Base-by-base conservation (phyloP, 2,113 vertebrate genomes). In the Tragelaphus strepsiceros region DNA sequence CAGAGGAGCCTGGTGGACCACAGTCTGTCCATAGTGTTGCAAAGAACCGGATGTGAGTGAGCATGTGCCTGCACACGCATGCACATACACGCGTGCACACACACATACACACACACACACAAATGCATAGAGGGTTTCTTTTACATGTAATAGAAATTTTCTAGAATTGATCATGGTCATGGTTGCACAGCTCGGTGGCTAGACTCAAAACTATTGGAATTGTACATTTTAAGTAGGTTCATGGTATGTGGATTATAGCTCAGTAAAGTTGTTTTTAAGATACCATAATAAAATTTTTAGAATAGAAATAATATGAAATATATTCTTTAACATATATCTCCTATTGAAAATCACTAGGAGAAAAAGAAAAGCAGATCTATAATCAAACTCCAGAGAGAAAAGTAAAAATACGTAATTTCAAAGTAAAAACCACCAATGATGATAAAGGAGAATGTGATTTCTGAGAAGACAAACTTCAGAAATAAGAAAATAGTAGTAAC, bases 211-310 rank as follows among this genome's bases (percentile, higher is more conserved):
- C 10, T 61, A 22, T 53, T 93, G 12, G 12, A 88, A 59, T 32
- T 64, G 10, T 46, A 39, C 15, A n/a, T 1, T 92, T 77, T 78
- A 51, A 90, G 21, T 67, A 53, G 35, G 6, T 11, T 0, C 64
- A 32, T 90, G 39, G 3, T 64, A 62, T 21, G 21, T 80, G 46
- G 90, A 74, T 88, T 91, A 30, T 0, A 87, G 74, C 28, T 89
- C 54, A 88, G 19, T 80, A 84, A 90, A 80, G 4, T 26, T 74
- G 49, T 85, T 94, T 97, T 54, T 39, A 71, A 83, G 84, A 89
- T 77, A 46, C 53, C 4, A 32, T 56, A 43, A 84, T 84, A 61
- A 4, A 3, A 28, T 3, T 58, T 71, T 71, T 64, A 22, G 59
- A 39, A 3, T 58, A 59, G 92, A 90, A 46, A 54, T 89, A 58